Conservation (phyloP, 2,888 invertebrate species). For the Drosophila picticornis region DNA sequence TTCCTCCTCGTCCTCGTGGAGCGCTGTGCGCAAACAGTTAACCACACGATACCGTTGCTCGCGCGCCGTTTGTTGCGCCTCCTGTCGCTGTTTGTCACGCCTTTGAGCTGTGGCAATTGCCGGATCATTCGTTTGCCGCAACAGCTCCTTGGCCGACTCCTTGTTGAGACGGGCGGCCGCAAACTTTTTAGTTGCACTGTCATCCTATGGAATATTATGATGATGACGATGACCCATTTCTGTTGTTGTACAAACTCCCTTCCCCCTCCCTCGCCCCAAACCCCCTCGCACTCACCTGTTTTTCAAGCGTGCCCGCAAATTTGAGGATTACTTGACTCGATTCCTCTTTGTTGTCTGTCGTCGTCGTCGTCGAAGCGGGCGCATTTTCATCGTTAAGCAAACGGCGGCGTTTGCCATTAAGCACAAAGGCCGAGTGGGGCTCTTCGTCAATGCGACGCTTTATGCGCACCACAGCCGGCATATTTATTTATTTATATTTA, state of each 20-base stretch:
- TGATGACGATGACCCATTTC: neutral
- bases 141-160: conserved; percentile 85
- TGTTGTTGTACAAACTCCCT: neutral
- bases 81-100: conserved; percentile 85
- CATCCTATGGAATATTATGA: conserved; percentile 82
- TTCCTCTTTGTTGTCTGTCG: conserved; percentile 72
- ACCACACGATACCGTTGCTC: conserved; percentile 88
- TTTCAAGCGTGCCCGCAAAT: conserved; percentile 90
- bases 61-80: conserved; percentile 85
- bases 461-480: conserved; percentile 88
- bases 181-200: conserved; percentile 85
- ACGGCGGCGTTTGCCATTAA: conserved; percentile 90
- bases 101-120: conserved; percentile 84
- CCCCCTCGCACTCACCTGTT: conserved; percentile 86
- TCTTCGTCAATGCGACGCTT: conserved; percentile 90
- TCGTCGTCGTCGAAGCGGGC: conserved; percentile 15
- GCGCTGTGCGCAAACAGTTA: conserved; percentile 86
- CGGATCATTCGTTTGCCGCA: conserved; percentile 84
- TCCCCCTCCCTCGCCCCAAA: neutral
- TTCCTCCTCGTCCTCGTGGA: conserved; percentile 41
- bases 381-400: conserved; percentile 83
- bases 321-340: conserved; percentile 89
- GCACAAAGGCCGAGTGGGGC: conserved; percentile 89
- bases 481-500: conserved; percentile 71
- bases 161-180: conserved; percentile 85